Evolutionary conservation across 2,113 vertebrate species (phyloP), one percentile per base, ranked within the genome.

Genomic region (Indicator indicator): DNA sequence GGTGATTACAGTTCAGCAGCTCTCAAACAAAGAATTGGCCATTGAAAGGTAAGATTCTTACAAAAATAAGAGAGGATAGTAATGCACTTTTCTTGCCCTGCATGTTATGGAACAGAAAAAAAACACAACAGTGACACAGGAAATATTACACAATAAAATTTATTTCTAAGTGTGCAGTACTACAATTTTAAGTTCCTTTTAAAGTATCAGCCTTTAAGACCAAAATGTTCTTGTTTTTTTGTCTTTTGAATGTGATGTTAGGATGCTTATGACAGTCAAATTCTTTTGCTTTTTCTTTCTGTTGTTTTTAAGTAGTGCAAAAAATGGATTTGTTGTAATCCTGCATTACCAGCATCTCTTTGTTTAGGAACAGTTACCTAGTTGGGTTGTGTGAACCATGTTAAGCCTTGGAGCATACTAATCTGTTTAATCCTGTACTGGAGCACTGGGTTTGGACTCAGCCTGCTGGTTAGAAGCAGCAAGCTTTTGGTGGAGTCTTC

Each of bases 21-120:
- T 99, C 90, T 98, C 98, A 6, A 99, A 99, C 97, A 99, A 98
- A 95, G 99, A 99, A 89, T 97, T 99, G 84, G 98, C 98, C 73
- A 99, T 99, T 48, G 99, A 99, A 97, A 98, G 99, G 99, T 99
- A 97, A 98, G 97, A 56, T 50, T 56, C 33, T 36, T 62, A 10
- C 1, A 32, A 27, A 92, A 82, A 54, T 62, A 17, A 33, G 38
- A 40, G 52, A 60, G 19, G 81, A 30, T 0, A 4, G 1, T 68
- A 30, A 23, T 50, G 1, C 9, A 77, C 83, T 71, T 70, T 33
- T 42, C 26, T 78, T 54, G 23, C 33, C 84, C 74, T 68, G 32
- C 12, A 58, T 52, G 9, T 89, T 79, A 38, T 4, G 10, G 58
- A 56, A 4, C 38, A 58, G 38, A 14, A 68, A 62, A 59, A 36